phyloP scores from a whole-genome alignment of 1,140 invertebrate genomes.

The Camponotus pennsylvanicus region DNA sequence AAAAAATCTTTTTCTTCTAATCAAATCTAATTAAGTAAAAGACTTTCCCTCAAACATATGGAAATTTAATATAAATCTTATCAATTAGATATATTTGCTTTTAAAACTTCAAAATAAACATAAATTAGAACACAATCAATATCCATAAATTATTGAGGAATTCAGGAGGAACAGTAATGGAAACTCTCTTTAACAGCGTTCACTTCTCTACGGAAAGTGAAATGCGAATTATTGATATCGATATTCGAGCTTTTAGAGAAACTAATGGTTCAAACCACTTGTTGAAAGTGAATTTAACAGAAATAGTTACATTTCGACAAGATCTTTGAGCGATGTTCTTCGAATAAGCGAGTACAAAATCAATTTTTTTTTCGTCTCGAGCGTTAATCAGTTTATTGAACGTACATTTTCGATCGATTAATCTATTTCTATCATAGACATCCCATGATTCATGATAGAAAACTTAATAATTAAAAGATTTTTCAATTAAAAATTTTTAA shows the following conservation, averaged over 20 bases:
- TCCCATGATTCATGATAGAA: background rate
- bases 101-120: background rate
- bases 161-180: background rate
- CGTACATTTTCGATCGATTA: too few relatives aligned
- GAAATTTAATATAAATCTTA: background rate
- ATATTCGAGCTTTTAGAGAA: constrained; percentile 21
- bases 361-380: background rate
- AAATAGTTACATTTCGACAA: constrained; percentile 25
- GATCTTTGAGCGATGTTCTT: constrained; percentile 19
- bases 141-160: background rate
- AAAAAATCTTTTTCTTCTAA: background rate
- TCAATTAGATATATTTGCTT: background rate
- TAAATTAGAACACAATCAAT: background rate
- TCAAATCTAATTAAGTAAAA: background rate
- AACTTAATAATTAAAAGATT: background rate
- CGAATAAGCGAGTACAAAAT: background rate
- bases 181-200: constrained; percentile 3
- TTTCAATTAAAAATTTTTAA: background rate
- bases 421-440: background rate
- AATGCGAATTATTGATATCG: background rate
- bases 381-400: too few relatives aligned
- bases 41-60: background rate
- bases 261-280: constrained; percentile 52
- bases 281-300: constrained; percentile 28
- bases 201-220: constrained; percentile 1